phyloP scores from a whole-genome alignment of 2,113 vertebrate genomes.

The Halichoeres trimaculatus region DNA sequence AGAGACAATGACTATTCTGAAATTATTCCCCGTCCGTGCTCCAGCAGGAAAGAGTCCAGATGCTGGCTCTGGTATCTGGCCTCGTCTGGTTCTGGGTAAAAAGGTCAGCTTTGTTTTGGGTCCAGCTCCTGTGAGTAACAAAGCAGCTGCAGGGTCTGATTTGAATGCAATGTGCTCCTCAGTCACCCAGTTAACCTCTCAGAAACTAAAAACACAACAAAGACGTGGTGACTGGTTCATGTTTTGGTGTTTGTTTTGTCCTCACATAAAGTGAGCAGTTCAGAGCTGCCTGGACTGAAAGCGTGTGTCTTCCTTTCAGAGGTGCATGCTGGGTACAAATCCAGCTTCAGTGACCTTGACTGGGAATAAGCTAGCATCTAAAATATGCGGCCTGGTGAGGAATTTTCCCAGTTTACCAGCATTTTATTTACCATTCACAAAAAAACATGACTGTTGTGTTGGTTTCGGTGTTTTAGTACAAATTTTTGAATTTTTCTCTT shows the following conservation, averaged over 20 bases:
- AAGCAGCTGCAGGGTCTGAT: background rate
- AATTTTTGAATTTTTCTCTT: too few relatives aligned
- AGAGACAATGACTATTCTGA: background rate
- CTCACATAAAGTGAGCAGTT: background rate
- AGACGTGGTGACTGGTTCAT: background rate
- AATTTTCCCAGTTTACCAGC: too few relatives aligned
- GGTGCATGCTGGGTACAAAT: constrained; percentile 9
- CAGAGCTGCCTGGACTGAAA: constrained; percentile 1
- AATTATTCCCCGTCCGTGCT: background rate
- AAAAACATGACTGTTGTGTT: too few relatives aligned
- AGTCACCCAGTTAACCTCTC: background rate
- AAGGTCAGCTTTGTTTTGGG: background rate
- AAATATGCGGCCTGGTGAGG: background rate
- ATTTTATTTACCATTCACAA: too few relatives aligned
- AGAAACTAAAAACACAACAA: background rate
- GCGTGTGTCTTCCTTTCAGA: constrained; percentile 3
- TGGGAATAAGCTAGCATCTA: background rate
- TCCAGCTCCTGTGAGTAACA: background rate
- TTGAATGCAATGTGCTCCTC: background rate
- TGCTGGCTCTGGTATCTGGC: background rate
- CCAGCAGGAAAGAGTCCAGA: background rate
- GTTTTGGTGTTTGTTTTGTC: background rate
- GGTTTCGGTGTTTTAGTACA: too few relatives aligned
- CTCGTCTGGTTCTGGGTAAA: background rate
- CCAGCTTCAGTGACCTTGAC: background rate